Evolutionary conservation across 2,113 vertebrate species (phyloP), one percentile per base, ranked within the genome.

Genomic region (Hippocampus guttulatus): DNA sequence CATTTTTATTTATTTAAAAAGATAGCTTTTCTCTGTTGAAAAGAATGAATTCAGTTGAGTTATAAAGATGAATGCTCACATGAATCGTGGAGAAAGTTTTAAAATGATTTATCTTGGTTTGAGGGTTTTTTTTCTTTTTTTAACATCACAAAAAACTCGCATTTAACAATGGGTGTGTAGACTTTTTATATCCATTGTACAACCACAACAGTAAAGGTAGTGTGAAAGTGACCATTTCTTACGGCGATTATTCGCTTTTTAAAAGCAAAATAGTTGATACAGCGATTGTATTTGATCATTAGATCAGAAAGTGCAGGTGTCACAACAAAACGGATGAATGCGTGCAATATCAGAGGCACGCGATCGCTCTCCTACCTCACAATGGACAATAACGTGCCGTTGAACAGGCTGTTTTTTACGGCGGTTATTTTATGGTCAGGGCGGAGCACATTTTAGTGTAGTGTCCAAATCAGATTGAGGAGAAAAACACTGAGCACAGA

Each of bases 401-500:
- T 58, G 25, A 58, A 58, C 55, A 27, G 55, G 25, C 23, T 58
- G 8, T 54, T 14, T 58, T 58, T 25, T 58, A 58, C 2, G 55
- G 55, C 7, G 55, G 23, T 9, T 33, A n/a, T 71, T 87, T 91
- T 85, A 92, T 86, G 78, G 88, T 64, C 72, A 75, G 84, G 77
- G 84, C 76, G 82, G 80, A 69, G 77, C 68, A 67, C 67, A 71
- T 74, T 51, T 12, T 69, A 75, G 75, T 15, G 66, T 51, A 51
- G 67, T 67, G 41, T 66, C 72, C 66, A 71, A 63, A 74, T 55
- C 20, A 14, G 68, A 52, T 21, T 21, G 68, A 16, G 18, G 18
- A 55, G 25, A 58, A 38, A 14, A 51, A 25, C 8, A 5, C 63
- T 68, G 27, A 38, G 57, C 60, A 40, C 70, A 60, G 25, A 70